A percentile compares a stretch with the other conserved stretches of the same genome.
Evolutionary conservation across 2,888 invertebrate species (phyloP).

Genomic region (Tachina grossa): DNA sequence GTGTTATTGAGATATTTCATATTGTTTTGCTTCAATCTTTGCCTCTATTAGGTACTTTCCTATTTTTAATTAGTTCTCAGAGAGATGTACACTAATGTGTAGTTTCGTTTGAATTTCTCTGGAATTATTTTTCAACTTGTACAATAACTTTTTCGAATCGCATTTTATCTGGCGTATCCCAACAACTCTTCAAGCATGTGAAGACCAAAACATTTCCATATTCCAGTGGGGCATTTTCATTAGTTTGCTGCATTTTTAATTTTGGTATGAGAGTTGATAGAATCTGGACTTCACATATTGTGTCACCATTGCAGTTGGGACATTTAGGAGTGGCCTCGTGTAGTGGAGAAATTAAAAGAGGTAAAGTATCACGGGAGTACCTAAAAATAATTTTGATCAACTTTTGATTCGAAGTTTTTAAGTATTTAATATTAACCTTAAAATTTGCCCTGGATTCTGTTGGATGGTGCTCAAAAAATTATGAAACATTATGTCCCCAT

Average conservation of each 20-base stretch:
- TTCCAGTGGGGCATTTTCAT: constrained; percentile 86
- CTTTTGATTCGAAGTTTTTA: not conserved
- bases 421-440: constrained; percentile 85
- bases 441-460: constrained; percentile 90
- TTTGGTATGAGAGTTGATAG: constrained; percentile 91
- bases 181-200: constrained; percentile 93
- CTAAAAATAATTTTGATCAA: constrained; percentile 82
- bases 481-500: constrained; percentile 93
- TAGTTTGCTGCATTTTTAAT: constrained; percentile 85
- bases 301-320: constrained; percentile 87
- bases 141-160: constrained; percentile 89
- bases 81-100: not conserved
- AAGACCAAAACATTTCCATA: constrained; percentile 94
- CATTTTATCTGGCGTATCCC: constrained; percentile 87
- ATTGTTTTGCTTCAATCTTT: constrained; percentile 27
- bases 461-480: constrained; percentile 89
- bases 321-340: constrained; percentile 85
- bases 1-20: constrained; percentile 34
- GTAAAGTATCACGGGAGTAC: constrained; percentile 88
- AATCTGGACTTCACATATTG: constrained; percentile 92
- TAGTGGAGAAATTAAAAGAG: constrained; percentile 88
- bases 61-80: constrained; percentile 5
- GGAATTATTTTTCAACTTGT: constrained; percentile 86
- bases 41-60: constrained; percentile 37
- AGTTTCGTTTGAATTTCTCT: constrained; percentile 9